phyloP scores from a whole-genome alignment of 2,888 invertebrate species.

The Zaprionus bogoriensis region DNA sequence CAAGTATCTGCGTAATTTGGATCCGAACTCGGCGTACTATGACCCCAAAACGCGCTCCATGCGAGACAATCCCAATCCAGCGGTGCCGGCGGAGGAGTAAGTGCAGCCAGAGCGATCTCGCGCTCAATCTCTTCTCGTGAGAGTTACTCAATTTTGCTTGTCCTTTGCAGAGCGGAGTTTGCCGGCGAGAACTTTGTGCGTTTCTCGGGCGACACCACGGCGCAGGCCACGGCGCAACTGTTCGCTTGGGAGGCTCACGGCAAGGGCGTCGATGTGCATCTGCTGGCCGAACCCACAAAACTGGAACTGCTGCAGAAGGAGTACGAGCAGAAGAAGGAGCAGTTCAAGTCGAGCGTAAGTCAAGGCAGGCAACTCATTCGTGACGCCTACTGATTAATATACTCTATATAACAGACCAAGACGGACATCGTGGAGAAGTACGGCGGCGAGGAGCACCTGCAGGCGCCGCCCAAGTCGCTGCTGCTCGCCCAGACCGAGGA shows the following conservation, averaged over 20 bases:
- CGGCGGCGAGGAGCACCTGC: constrained; percentile 96
- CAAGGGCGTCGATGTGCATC: constrained; percentile 95
- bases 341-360: constrained; percentile 88
- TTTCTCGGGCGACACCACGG: constrained; percentile 95
- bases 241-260: constrained; percentile 99
- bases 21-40: constrained; percentile 98
- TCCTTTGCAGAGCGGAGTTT: constrained; percentile 86
- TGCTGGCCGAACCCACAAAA: constrained; percentile 98
- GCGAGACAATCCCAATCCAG: constrained; percentile 96
- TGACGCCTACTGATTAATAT: too few relatives aligned
- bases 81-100: constrained; percentile 84
- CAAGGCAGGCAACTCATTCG: neutral
- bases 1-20: constrained; percentile 97
- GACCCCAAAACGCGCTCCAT: constrained; percentile 99
- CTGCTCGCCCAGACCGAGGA: constrained; percentile 95
- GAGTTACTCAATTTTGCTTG: neutral
- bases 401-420: constrained; percentile 85
- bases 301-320: constrained; percentile 94
- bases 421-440: constrained; percentile 95
- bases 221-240: constrained; percentile 94
- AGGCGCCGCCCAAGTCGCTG: constrained; percentile 94
- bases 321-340: constrained; percentile 94
- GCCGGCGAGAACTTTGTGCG: constrained; percentile 98
- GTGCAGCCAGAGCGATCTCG: constrained; percentile 14
- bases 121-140: neutral